Conservation (phyloP, 2,888 invertebrate species). For the Mesorhabditis belari region DNA sequence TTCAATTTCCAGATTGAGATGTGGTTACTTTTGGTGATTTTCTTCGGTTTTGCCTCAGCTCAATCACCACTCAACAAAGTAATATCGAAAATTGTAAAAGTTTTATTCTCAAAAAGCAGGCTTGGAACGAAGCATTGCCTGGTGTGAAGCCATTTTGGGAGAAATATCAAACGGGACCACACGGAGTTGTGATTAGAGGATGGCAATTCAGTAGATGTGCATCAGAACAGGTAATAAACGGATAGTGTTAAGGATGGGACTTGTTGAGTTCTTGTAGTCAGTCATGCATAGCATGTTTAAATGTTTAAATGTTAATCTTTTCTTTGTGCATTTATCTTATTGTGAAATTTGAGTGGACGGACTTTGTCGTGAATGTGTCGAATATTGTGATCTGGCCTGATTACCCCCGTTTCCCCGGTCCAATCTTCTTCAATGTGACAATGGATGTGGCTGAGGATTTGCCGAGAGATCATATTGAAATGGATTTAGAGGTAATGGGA, state of each 20-base stretch:
- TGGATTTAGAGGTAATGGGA: conserved; percentile 48
- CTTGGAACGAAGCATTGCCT: conserved; percentile 52
- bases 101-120: no score
- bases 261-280: background rate
- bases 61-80: background rate
- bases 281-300: background rate
- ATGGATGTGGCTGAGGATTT: conserved; percentile 50
- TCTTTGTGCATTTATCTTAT: background rate
- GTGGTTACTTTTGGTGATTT: background rate
- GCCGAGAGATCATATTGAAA: conserved; percentile 51
- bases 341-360: conserved; percentile 44
- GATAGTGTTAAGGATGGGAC: no score
- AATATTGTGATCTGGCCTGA: conserved; percentile 53
- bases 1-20: no score
- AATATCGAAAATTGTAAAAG: no score
- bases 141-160: conserved; percentile 52
- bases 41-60: background rate
- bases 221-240: conserved; percentile 43
- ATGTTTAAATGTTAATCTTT: background rate
- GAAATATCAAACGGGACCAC: conserved; percentile 51
- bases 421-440: conserved; percentile 53
- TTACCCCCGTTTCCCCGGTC: conserved; percentile 53
- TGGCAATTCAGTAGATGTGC: conserved; percentile 53
- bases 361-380: conserved; percentile 52
- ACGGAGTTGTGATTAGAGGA: conserved; percentile 50